Evolutionary conservation across 2,888 invertebrate species (phyloP), one percentile per base, ranked within the genome.

Genomic region (Epicampocera succincta): DNA sequence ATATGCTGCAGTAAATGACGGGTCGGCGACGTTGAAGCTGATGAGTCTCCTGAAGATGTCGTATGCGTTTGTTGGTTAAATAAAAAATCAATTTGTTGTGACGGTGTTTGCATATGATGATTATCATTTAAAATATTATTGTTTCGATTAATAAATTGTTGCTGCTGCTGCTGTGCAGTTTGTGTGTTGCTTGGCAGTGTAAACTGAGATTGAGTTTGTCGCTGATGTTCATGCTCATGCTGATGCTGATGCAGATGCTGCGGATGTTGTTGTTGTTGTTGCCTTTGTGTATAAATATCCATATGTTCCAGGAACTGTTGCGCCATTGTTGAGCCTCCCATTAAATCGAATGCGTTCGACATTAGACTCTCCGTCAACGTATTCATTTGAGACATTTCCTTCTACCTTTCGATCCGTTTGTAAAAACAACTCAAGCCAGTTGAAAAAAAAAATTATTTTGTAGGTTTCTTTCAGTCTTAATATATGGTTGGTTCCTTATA

Each of bases 261-360:
- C 13, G 83, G 81, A 4, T 83, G 85, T 8, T 79, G 83, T 17
- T 84, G 85, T 19, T 83, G 84, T 44, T 85, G 86, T 60, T 86
- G 87, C 73, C 86, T 85, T 60, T 85, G 85, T 11, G 86, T 84
- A 85, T 86, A 87, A 60, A 88, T 79, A 69, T 89, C 88, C 85
- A 87, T 85, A 50, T 88, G 87, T 85, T 86, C 87, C 74, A 88
- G 76, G 84, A 88, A 84, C 65, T 87, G 87, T 73, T 88, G 86
- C 38, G 86, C 85, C 65, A 86, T 85, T 56, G 81, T 84, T 15
- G 85, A 83, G 71, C 85, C 84, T 40, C 85, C 85, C 61, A 86
- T 85, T 66, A 85, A 84, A 65, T 87, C 88, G 77, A 87, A 86
- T 12, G 86, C 86, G 80, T 85, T 86, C 71, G 84, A 87, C 82